Evolutionary conservation across 2,797 vertebrate genomes (phyloP).

Genomic region (Cyprinella venusta): DNA sequence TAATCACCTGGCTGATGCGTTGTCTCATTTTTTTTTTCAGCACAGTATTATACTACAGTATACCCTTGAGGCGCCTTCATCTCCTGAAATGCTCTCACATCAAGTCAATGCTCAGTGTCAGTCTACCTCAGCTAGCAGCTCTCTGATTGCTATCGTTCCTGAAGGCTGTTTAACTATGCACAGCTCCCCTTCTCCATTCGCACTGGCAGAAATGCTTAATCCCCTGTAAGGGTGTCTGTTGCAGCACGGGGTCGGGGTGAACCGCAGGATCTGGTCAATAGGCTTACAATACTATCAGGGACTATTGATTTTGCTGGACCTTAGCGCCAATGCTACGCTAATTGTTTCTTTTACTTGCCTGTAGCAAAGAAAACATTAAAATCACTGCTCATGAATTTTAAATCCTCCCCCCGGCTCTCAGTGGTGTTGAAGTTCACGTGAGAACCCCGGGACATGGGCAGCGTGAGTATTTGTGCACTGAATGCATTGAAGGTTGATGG

Average conservation of each 20-base stretch:
- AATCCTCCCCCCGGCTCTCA: constrained; percentile 38
- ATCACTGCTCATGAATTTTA: constrained; percentile 64
- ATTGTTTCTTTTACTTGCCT: constrained; percentile 67
- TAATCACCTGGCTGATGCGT: not conserved
- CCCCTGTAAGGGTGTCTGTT: constrained; percentile 60
- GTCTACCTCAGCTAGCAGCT: constrained; percentile 51
- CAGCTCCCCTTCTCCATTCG: constrained; percentile 62
- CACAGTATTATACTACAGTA: constrained; percentile 29
- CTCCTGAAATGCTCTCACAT: constrained; percentile 59
- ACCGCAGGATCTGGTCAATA: constrained; percentile 60
- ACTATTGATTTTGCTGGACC: constrained; percentile 66
- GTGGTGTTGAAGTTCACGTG: constrained; percentile 43
- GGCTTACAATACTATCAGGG: constrained; percentile 66
- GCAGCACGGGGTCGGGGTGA: constrained; percentile 56
- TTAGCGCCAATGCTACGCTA: constrained; percentile 58
- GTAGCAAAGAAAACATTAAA: constrained; percentile 66
- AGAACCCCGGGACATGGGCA: constrained; percentile 32
- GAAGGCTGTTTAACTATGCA: constrained; percentile 59
- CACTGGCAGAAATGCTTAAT: constrained; percentile 60
- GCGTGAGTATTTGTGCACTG: constrained; percentile 33
- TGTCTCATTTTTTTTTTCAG: not conserved
- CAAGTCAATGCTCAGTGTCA: constrained; percentile 58
- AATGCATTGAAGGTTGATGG: constrained; percentile 17
- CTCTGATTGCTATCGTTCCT: constrained; percentile 57
- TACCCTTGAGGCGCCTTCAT: constrained; percentile 53